phyloP scores from a whole-genome alignment of 92 coral and sea anemone genomes.

The Virgularia gustaviana region DNA sequence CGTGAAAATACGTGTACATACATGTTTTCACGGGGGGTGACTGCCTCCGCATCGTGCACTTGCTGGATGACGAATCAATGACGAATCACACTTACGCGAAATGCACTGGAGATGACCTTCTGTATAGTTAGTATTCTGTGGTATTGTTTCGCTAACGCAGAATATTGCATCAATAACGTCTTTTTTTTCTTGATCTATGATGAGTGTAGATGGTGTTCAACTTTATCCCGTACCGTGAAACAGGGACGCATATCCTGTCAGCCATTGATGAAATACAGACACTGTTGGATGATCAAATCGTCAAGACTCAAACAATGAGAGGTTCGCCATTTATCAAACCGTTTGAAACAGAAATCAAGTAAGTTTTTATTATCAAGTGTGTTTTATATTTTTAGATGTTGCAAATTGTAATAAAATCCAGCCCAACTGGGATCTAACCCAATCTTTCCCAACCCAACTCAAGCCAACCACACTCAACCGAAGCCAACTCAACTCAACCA shows the following conservation, averaged over 20 bases:
- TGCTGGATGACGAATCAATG: too few species aligned
- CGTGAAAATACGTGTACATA: too few species aligned
- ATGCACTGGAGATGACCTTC: too few species aligned
- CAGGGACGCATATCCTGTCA: conserved; percentile 91
- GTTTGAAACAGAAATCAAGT: conserved; percentile 95
- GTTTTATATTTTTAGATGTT: neutral
- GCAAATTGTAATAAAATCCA: neutral
- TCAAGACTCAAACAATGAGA: conserved; percentile 97
- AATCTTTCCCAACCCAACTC: neutral
- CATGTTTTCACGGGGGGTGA: too few species aligned
- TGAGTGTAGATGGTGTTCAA: conserved; percentile 92
- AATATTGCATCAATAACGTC: neutral
- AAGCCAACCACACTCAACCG: neutral
- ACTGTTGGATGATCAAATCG: conserved; percentile 95
- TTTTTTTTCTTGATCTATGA: neutral
- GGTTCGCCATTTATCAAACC: conserved; percentile 99
- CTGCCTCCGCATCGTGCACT: too few species aligned
- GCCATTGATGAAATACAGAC: conserved; percentile 98
- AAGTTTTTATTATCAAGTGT: conserved; percentile 1
- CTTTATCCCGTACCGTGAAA: conserved; percentile 96
- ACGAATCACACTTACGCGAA: too few species aligned
- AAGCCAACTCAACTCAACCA: too few species aligned
- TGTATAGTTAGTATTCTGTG: too few species aligned
- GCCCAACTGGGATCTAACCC: neutral
- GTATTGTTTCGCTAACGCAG: neutral